These are phyloP conservation scores for Leptinotarsa haldemani DNA, from an alignment of 2,888 invertebrate species.

Conservation along the genomic window DNA sequence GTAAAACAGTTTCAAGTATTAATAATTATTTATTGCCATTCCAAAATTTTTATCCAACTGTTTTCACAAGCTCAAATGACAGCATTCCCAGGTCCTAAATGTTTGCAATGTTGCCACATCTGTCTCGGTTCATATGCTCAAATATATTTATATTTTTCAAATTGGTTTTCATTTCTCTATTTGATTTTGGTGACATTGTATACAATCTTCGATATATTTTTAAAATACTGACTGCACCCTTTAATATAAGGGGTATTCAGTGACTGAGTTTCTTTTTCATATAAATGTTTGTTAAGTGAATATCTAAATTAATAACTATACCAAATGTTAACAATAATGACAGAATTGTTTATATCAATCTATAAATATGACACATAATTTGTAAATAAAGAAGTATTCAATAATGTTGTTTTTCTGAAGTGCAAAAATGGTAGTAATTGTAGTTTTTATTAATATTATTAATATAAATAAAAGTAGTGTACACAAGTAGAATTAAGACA, in stretches of 20 bases:
- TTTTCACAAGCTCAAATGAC: constrained; percentile 54
- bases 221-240: constrained; percentile 41
- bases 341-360: constrained; percentile 58
- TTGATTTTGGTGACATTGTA: constrained; percentile 29
- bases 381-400: constrained; percentile 48
- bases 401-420: constrained; percentile 5
- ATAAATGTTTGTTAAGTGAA: constrained; percentile 57
- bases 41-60: constrained; percentile 50
- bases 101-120: constrained; percentile 25
- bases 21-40: constrained; percentile 53
- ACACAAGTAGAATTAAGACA: no score
- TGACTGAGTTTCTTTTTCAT: constrained; percentile 57
- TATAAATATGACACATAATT: constrained; percentile 52
- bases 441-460: no score
- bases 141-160: constrained; percentile 6
- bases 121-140: constrained; percentile 17
- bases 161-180: not conserved
- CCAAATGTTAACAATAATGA: constrained; percentile 62
- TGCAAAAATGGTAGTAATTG: no score
- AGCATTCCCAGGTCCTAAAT: constrained; percentile 52
- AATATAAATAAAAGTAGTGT: no score
- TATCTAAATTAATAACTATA: constrained; percentile 60
- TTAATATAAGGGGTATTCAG: constrained; percentile 52
- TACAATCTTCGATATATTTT: constrained; percentile 27
- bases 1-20: constrained; percentile 31